A percentile compares a stretch with the other conserved stretches of the same genome.
phyloP scores from a whole-genome alignment of 2,113 vertebrate genomes.

The Neolamprologus sp. region DNA sequence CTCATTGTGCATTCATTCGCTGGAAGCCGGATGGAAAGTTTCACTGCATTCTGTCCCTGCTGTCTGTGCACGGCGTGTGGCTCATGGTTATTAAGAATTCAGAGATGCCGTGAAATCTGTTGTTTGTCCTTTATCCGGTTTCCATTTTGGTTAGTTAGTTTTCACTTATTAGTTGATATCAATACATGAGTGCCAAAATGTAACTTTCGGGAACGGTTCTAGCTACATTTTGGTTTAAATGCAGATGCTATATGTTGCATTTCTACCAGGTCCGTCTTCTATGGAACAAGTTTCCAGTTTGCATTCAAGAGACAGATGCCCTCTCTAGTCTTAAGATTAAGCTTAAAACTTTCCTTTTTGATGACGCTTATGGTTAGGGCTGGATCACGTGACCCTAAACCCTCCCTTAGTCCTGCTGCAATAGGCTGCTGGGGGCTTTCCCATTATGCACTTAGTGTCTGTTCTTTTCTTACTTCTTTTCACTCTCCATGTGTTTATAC shows the following conservation, averaged over 20 bases:
- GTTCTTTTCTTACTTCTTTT: not conserved
- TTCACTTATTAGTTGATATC: not conserved
- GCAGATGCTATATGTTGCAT: not conserved
- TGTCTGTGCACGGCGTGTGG: not conserved
- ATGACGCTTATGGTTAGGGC: not conserved
- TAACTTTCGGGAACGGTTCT: rapidly evolving
- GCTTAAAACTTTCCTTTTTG: not conserved
- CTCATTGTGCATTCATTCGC: not conserved
- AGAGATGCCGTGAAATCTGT: not conserved
- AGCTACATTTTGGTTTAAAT: not conserved
- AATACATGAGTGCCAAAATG: not conserved
- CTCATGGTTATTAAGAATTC: not conserved
- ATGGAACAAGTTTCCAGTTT: not conserved
- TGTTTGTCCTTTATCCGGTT: not conserved
- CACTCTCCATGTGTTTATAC: not conserved
- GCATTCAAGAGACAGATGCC: not conserved
- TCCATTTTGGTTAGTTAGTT: not conserved
- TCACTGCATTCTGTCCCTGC: not conserved
- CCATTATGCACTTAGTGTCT: not conserved
- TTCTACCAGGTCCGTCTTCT: not conserved
- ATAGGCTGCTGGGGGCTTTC: not conserved
- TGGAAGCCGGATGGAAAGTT: not conserved
- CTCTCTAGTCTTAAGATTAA: not conserved
- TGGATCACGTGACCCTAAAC: not conserved
- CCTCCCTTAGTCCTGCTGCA: not conserved